Percentiles rank a stretch among this genome's conserved stretches.
Evolutionary conservation across 1,140 invertebrate species (phyloP).

Genomic region (Drosophila lacertosa): DNA sequence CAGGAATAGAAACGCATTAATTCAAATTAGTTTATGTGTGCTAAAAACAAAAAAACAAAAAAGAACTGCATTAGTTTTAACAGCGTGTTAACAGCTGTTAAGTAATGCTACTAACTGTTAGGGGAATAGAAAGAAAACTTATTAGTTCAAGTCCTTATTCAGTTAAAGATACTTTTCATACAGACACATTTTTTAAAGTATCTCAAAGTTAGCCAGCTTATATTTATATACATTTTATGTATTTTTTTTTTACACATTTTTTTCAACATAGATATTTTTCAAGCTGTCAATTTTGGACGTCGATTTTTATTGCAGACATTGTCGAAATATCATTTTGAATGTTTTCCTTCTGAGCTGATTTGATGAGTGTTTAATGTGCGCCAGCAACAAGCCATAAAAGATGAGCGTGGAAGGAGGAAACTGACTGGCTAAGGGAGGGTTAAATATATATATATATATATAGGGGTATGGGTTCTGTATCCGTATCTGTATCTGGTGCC

Average conservation of each 20-base stretch:
- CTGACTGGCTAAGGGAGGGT: background rate
- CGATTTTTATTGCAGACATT: slow-evolving; percentile 27
- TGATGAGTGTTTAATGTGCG: slow-evolving; percentile 66
- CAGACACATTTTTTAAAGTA: no score
- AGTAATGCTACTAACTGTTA: no score
- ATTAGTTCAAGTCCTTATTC: no score
- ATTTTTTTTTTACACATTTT: no score
- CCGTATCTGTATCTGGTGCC: slow-evolving; percentile 8
- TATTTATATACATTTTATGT: no score
- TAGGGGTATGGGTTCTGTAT: slow-evolving; percentile 25
- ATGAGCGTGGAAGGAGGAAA: slow-evolving; percentile 1
- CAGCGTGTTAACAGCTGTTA: slow-evolving; percentile 5
- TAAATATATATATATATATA: no score
- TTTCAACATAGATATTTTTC: no score
- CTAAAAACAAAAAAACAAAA: background rate
- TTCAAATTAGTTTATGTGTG: slow-evolving; percentile 2
- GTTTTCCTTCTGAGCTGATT: slow-evolving; percentile 35
- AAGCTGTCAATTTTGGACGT: background rate
- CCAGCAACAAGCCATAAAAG: slow-evolving; percentile 16
- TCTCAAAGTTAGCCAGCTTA: no score
- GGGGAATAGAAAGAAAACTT: no score
- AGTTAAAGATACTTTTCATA: no score
- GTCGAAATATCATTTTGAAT: slow-evolving; percentile 19
- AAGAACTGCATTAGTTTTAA: background rate
- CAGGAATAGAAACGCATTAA: slow-evolving; percentile 13